Conservation (phyloP, 2,888 invertebrate genomes). For the Hypena proboscidalis region DNA sequence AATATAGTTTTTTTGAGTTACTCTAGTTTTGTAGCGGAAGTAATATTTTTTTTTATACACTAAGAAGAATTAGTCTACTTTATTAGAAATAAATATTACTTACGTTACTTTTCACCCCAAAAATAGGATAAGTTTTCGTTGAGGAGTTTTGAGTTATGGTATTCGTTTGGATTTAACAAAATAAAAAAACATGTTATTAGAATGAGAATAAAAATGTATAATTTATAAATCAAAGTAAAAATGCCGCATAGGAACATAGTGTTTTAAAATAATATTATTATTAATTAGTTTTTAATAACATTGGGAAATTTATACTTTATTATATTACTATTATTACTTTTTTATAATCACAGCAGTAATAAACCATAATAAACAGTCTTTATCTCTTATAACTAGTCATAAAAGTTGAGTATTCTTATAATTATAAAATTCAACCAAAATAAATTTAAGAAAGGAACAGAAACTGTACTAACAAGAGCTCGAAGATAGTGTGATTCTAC, state of each 20-base stretch:
- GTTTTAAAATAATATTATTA: not conserved
- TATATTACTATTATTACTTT: not conserved
- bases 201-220: not conserved
- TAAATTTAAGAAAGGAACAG: not conserved
- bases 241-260: not conserved
- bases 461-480: not conserved
- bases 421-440: not conserved
- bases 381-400: conserved; percentile 1
- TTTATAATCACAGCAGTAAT: conserved; percentile 1
- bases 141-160: conserved; percentile 6
- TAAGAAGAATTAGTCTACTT: conserved; percentile 14
- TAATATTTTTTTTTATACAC: conserved; percentile 8
- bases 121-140: conserved; percentile 10
- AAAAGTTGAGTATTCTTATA: conserved; percentile 3
- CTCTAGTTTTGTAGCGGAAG: conserved; percentile 14
- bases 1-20: conserved; percentile 10
- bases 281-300: not conserved
- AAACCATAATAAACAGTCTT: not conserved
- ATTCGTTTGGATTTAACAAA: not conserved
- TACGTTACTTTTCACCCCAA: conserved; percentile 15
- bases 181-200: not conserved
- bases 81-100: conserved; percentile 11
- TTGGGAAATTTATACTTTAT: conserved; percentile 1
- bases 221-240: not conserved
- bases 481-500: conserved; percentile 1